Percentiles rank a stretch among this genome's conserved stretches.
These are phyloP conservation scores for Pogoniulus pusillus DNA, from an alignment of 2,797 vertebrate genomes.

Conservation along the genomic window DNA sequence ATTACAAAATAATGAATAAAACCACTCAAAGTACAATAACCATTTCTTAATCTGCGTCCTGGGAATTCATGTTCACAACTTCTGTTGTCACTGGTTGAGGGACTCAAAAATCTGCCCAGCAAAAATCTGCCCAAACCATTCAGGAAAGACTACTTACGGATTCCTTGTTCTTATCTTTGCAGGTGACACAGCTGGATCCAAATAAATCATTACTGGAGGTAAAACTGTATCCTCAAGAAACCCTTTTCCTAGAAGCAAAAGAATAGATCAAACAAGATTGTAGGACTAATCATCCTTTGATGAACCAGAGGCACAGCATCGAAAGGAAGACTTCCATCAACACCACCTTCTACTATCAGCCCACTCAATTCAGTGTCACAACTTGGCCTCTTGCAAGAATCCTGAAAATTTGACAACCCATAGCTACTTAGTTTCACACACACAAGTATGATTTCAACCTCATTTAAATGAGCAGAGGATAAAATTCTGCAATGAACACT, in stretches of 20 bases:
- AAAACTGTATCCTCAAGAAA: slow-evolving; percentile 99
- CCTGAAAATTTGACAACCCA: slow-evolving; percentile 76
- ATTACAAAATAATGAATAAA: not conserved
- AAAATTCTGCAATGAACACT: slow-evolving; percentile 70
- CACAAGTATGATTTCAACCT: slow-evolving; percentile 73
- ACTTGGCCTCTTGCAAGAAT: slow-evolving; percentile 89
- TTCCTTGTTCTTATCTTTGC: slow-evolving; percentile 59
- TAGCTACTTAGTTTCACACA: slow-evolving; percentile 77
- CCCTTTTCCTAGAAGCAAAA: slow-evolving; percentile 98
- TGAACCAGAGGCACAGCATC: slow-evolving; percentile 66
- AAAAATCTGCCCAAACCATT: not conserved
- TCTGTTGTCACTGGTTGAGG: not conserved
- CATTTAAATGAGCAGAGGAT: slow-evolving; percentile 68
- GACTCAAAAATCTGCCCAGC: not conserved
- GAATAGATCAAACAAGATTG: slow-evolving; percentile 80
- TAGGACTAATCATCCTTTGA: slow-evolving; percentile 71
- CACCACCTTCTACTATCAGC: slow-evolving; percentile 66
- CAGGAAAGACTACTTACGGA: not conserved
- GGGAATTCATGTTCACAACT: not conserved
- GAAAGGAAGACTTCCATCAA: slow-evolving; percentile 70
- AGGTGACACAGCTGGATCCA: slow-evolving; percentile 96
- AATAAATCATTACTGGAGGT: slow-evolving; percentile 93
- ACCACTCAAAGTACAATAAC: not conserved
- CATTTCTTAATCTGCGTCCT: not conserved
- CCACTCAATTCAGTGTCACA: slow-evolving; percentile 73